Base-by-base conservation (phyloP, 2,113 vertebrate genomes). In the Nestor notabilis region DNA sequence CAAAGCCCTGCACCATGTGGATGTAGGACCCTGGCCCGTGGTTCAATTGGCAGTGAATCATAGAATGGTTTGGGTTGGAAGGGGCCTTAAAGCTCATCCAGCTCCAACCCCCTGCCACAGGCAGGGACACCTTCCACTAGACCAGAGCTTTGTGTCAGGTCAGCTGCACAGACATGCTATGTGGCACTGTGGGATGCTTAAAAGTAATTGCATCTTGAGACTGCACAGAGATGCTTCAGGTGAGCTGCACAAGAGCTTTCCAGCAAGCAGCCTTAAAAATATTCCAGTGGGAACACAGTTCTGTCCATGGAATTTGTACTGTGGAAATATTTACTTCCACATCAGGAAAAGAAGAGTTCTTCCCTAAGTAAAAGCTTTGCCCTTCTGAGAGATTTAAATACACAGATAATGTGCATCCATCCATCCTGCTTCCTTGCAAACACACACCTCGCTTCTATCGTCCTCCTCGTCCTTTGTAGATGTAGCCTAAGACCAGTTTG, bases 171-270 rank as follows among this genome's bases (percentile, higher is more conserved):
- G 21, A 19, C 14, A 7, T 0, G 7, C 28, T 17, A 24, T 0
- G 7, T 2, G 65, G 21, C 44, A 15, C 65, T 0, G 5, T 1
- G 1, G 31, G 50, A 55, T 0, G 1, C 47, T 20, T 16, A 31
- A 14, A 33, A 58, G 27, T 31, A 37, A 9, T 6, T 3, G 44
- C 8, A 18, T 5, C 49, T 27, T 5, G 23, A n/a, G 41, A 31
- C 21, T 4, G 35, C 31, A 13, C 11, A 3, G 29, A 17, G 49
- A 18, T 21, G 27, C 4, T 7, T 31, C 39, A 43, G 70, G 46
- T 13, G 39, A 82, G 70, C 52, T 15, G 33, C 35, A n/a, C 39
- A 10, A 11, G 23, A 55, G 46, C 55, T 25, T 44, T 29, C 29
- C 39, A 33, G 61, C 43, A 63, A 47, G 61, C 43, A 39, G 60